phyloP scores from a whole-genome alignment of 2,888 invertebrate species.

The Melanotus villosus region DNA sequence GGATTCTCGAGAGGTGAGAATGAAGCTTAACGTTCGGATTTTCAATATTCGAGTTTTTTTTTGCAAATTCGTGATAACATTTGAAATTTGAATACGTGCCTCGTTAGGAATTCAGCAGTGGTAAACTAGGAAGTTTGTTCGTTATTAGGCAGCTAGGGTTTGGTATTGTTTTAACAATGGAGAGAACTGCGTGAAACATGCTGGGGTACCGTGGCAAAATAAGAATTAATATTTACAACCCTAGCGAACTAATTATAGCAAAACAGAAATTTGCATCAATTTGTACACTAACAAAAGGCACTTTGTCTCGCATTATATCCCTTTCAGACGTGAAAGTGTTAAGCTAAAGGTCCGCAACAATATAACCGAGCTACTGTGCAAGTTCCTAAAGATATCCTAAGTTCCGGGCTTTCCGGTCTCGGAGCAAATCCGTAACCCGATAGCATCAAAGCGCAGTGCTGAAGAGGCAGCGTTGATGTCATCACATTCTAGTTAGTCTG shows the following conservation, averaged over 20 bases:
- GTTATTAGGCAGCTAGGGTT: background rate
- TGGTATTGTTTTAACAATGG: background rate
- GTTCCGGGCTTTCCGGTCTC: slow-evolving; percentile 53
- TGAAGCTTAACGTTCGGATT: slow-evolving; percentile 11
- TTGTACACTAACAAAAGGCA: slow-evolving; percentile 38
- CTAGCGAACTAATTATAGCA: slow-evolving; percentile 11
- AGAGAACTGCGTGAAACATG: background rate
- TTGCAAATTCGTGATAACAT: background rate
- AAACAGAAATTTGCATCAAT: slow-evolving; percentile 38
- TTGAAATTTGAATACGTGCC: slow-evolving; percentile 12
- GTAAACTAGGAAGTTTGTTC: background rate
- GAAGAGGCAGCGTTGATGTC: slow-evolving; percentile 48
- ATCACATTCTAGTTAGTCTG: slow-evolving; percentile 46
- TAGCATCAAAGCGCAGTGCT: slow-evolving; percentile 50
- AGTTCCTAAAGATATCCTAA: slow-evolving; percentile 52
- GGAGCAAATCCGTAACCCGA: slow-evolving; percentile 51
- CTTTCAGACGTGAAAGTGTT: slow-evolving; percentile 45
- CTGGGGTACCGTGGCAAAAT: background rate
- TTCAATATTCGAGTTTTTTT: slow-evolving; percentile 6
- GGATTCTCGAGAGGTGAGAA: slow-evolving; percentile 9
- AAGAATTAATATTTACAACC: slow-evolving; percentile 19
- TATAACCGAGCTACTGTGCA: slow-evolving; percentile 47
- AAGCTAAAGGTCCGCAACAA: slow-evolving; percentile 47
- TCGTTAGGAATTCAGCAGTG: slow-evolving; percentile 3
- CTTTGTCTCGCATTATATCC: slow-evolving; percentile 42